These are phyloP conservation scores for Eulemur rubriventer DNA, from an alignment of 2,797 vertebrate genomes.

Conservation along the genomic window DNA sequence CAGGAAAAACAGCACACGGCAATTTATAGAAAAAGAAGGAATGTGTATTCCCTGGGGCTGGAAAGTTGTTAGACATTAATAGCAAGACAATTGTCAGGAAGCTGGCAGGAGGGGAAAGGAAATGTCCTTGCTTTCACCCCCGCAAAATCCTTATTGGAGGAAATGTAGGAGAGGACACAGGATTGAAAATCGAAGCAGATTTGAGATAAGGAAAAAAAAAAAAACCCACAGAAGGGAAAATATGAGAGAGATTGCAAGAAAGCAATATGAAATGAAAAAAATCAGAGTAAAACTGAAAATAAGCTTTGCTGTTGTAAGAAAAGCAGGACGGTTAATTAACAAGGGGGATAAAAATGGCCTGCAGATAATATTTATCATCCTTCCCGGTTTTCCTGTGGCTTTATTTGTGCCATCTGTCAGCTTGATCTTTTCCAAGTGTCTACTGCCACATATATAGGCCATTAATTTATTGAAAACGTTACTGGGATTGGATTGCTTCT, in stretches of 20 bases:
- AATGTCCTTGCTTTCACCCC: conserved; percentile 57
- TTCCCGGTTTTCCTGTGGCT: conserved; percentile 41
- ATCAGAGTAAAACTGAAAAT: neutral
- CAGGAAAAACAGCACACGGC: neutral
- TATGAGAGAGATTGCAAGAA: neutral
- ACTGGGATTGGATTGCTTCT: conserved; percentile 37
- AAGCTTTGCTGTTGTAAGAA: neutral
- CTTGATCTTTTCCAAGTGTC: conserved; percentile 65
- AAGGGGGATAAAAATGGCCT: conserved; percentile 19
- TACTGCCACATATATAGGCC: conserved; percentile 43
- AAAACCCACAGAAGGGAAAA: neutral
- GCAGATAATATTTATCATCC: conserved; percentile 44
- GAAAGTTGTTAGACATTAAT: conserved; percentile 52
- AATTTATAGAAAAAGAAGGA: conserved; percentile 18
- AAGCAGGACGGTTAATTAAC: conserved; percentile 44
- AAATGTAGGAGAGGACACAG: neutral
- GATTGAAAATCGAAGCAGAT: neutral
- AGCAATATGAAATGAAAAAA: neutral
- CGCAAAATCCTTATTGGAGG: neutral
- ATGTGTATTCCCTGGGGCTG: conserved; percentile 21
- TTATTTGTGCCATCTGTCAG: conserved; percentile 71
- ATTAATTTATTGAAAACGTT: conserved; percentile 68
- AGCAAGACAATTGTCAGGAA: conserved; percentile 60
- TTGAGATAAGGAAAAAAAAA: neutral
- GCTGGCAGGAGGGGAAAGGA: conserved; percentile 8